Percentiles rank a stretch among this genome's conserved stretches.
phyloP scores from a whole-genome alignment of 1,140 invertebrate genomes.

The Zaprionus tsacasi region DNA sequence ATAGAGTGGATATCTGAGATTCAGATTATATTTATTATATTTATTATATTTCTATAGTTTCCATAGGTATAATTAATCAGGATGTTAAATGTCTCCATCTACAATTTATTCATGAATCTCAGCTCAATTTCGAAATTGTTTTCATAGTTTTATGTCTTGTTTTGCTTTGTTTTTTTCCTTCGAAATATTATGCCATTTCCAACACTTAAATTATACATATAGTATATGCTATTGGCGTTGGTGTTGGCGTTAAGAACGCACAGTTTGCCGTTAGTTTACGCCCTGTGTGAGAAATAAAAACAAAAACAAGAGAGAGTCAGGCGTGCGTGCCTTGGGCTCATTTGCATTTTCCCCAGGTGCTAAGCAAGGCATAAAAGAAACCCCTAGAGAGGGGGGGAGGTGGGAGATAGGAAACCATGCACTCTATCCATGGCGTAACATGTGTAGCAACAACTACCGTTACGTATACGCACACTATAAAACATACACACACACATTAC shows the following conservation, averaged over 20 bases:
- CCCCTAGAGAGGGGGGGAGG: slow-evolving; percentile 5
- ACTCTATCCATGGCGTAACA: slow-evolving; percentile 33
- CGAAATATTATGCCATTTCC: slow-evolving; percentile 3
- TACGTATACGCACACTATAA: slow-evolving; percentile 31
- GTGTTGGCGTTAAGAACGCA: background rate
- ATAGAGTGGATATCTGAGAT: too few relatives aligned
- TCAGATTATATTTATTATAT: too few relatives aligned
- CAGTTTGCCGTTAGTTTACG: background rate
- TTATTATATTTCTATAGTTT: too few relatives aligned
- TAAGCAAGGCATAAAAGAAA: background rate
- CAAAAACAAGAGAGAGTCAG: slow-evolving; percentile 34
- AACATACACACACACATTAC: slow-evolving; percentile 14
- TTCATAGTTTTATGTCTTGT: background rate
- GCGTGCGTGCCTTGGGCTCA: slow-evolving; percentile 55
- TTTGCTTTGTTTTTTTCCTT: background rate
- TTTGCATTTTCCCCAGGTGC: slow-evolving; percentile 63
- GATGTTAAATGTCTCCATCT: background rate
- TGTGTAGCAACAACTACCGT: slow-evolving; percentile 41
- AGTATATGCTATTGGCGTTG: background rate
- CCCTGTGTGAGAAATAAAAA: slow-evolving; percentile 2
- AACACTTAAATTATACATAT: slow-evolving; percentile 4
- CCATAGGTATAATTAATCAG: too few relatives aligned
- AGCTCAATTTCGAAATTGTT: background rate
- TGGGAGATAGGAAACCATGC: too few relatives aligned
- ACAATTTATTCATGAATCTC: background rate